Evolutionary conservation across 2,797 vertebrate species (phyloP).

Genomic region (Helarctos malayanus): DNA sequence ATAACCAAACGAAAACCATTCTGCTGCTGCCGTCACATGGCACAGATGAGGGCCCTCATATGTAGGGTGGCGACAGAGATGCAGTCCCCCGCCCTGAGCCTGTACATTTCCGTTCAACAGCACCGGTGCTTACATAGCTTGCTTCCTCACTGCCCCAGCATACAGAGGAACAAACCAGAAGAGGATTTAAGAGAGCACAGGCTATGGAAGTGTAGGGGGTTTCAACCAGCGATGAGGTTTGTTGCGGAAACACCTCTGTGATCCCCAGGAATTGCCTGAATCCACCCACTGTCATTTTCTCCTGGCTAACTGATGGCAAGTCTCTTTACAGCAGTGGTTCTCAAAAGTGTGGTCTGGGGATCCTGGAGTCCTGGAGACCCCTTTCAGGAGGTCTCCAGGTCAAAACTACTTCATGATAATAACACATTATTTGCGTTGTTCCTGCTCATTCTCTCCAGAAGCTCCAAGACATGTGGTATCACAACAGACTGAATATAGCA

Average conservation of each 20-base stretch:
- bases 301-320: background rate
- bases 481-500: background rate
- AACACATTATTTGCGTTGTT: background rate
- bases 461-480: background rate
- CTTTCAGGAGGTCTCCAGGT: background rate
- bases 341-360: background rate
- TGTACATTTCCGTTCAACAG: background rate
- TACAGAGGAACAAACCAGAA: background rate
- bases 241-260: background rate
- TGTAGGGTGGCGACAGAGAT: background rate
- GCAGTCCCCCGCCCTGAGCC: accelerated
- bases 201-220: background rate
- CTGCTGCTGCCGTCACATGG: background rate
- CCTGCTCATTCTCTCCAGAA: background rate
- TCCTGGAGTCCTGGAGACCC: background rate
- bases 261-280: background rate
- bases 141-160: background rate
- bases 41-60: background rate
- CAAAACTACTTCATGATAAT: background rate
- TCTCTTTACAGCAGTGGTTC: background rate
- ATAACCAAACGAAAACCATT: background rate
- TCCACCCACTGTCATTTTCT: background rate
- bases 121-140: background rate
- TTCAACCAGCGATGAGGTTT: background rate
- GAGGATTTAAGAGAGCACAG: background rate